Evolutionary conservation across 1,140 invertebrate species (phyloP).

Genomic region (Aporrectodea caliginosa): DNA sequence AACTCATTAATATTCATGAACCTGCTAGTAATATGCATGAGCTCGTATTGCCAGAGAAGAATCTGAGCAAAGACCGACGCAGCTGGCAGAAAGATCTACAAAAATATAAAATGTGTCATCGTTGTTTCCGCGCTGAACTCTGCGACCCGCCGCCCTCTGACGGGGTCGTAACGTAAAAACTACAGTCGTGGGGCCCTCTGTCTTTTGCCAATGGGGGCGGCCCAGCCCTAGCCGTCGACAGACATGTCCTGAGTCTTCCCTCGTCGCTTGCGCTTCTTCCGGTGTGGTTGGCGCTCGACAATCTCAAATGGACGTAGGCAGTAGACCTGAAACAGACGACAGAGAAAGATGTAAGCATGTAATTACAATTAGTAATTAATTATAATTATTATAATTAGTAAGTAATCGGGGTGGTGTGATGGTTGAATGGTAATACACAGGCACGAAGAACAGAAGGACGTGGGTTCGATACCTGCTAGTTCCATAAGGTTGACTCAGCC

Average conservation of each 20-base stretch:
- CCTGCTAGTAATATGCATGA: not conserved
- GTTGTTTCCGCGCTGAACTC: not conserved
- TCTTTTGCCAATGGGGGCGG: not conserved
- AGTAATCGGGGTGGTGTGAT: too few relatives aligned
- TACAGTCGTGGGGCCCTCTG: not conserved
- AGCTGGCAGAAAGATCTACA: not conserved
- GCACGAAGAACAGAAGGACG: not conserved
- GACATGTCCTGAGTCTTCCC: not conserved
- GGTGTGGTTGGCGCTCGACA: conserved; percentile 20
- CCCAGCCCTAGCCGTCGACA: not conserved
- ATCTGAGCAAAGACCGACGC: not conserved
- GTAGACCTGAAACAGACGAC: conserved; percentile 26
- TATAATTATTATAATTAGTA: not conserved
- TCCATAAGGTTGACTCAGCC: not conserved
- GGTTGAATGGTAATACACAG: not conserved
- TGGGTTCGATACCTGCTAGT: not conserved
- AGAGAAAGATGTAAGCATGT: too few relatives aligned
- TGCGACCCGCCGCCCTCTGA: not conserved
- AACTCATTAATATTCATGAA: too few relatives aligned
- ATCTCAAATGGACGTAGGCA: conserved; percentile 33
- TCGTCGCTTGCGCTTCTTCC: conserved; percentile 11
- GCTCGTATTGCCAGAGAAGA: not conserved
- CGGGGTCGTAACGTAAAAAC: not conserved
- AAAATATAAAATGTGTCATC: not conserved
- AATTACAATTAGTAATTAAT: not conserved